Percentiles rank a stretch among this genome's conserved stretches.
Conservation (phyloP, 2,113 vertebrate genomes). For the Paracyprichromis sp. region DNA sequence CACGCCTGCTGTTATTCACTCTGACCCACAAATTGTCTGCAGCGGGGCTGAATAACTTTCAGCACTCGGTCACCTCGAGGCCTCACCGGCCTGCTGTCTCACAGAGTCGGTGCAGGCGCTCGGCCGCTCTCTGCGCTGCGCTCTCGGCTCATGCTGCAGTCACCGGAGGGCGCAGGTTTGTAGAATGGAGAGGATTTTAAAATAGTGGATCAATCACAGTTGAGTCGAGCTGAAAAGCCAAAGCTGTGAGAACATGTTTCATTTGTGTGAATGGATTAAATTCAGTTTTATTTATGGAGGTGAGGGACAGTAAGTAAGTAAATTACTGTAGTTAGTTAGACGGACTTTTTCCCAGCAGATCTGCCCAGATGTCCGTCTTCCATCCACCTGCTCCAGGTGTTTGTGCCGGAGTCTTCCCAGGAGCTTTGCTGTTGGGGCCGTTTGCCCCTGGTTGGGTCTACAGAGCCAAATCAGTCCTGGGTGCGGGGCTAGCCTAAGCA, state of each 20-base stretch:
- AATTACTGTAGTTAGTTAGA: background rate
- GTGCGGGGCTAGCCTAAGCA: background rate
- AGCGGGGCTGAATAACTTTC: background rate
- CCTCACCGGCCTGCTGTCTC: background rate
- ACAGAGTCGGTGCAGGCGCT: background rate
- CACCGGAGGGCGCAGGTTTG: background rate
- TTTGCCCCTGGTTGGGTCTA: background rate
- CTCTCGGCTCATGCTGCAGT: background rate
- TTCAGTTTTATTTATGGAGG: background rate
- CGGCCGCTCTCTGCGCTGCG: background rate
- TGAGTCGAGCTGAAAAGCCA: background rate
- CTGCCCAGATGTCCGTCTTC: rapidly evolving
- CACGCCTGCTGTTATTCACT: background rate
- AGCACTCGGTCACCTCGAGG: background rate
- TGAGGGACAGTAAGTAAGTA: background rate
- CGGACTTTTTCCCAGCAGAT: background rate
- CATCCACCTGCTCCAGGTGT: background rate
- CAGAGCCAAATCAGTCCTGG: background rate
- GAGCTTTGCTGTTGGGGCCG: background rate
- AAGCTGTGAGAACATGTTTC: background rate
- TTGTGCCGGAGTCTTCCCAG: background rate
- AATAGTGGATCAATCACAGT: background rate
- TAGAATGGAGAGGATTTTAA: background rate
- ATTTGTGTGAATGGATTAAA: background rate
- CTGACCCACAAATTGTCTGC: background rate